These are phyloP conservation scores for Phoronis australis DNA, from an alignment of 2,888 invertebrate species.

Conservation along the genomic window DNA sequence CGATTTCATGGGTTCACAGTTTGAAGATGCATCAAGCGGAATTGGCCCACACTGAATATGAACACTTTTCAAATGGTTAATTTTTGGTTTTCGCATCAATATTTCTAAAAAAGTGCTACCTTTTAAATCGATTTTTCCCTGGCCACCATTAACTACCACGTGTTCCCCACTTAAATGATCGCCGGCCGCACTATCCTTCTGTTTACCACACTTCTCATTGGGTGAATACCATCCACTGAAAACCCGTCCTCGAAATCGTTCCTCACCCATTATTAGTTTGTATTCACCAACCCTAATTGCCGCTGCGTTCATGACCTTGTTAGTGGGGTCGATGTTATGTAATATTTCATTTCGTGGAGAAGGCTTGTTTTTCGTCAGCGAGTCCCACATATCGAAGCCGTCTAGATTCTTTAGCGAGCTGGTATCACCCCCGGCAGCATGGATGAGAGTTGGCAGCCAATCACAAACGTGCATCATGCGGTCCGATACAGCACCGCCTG, in stretches of 20 bases:
- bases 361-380: slow-evolving; percentile 60
- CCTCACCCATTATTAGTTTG: slow-evolving; percentile 36
- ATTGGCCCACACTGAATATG: slow-evolving; percentile 34
- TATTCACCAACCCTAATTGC: slow-evolving; percentile 39
- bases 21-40: slow-evolving; percentile 38
- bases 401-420: slow-evolving; percentile 55
- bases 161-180: no score
- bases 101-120: no score
- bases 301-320: slow-evolving; percentile 14
- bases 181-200: no score
- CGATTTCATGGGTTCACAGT: slow-evolving; percentile 63
- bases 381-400: slow-evolving; percentile 72
- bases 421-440: slow-evolving; percentile 61
- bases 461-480: slow-evolving; percentile 77
- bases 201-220: no score
- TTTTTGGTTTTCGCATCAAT: no score
- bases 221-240: no score
- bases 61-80: no score
- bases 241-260: no score
- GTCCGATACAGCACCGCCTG: slow-evolving; percentile 63
- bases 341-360: slow-evolving; percentile 63
- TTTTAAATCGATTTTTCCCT: no score
- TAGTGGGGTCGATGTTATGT: slow-evolving; percentile 47
- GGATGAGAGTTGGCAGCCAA: slow-evolving; percentile 80
- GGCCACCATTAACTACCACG: no score